phyloP scores from a whole-genome alignment of 2,888 invertebrate genomes.

The Apoda limacodes region DNA sequence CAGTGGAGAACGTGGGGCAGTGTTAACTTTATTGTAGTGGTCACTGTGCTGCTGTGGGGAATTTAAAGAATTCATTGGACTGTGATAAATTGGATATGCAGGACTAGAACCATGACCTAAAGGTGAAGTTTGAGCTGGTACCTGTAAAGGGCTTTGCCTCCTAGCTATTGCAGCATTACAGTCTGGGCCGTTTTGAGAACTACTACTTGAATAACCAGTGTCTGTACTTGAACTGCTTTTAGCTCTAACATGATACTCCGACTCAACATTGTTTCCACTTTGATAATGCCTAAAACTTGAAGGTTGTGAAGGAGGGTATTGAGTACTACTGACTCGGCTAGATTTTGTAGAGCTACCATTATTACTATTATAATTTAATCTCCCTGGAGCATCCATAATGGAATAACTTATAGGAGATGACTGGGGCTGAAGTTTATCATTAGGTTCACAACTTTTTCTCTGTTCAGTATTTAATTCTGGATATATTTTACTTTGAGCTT shows the following conservation, averaged over 20 bases:
- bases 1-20: conserved; percentile 76
- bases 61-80: conserved; percentile 82
- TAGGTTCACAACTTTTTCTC: conserved; percentile 67
- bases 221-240: conserved; percentile 74
- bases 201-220: conserved; percentile 72
- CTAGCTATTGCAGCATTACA: conserved; percentile 75
- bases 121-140: conserved; percentile 79
- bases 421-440: conserved; percentile 66
- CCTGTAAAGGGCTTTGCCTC: conserved; percentile 76
- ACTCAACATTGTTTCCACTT: conserved; percentile 68
- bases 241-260: conserved; percentile 72
- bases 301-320: conserved; percentile 61
- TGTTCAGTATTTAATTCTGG: conserved; percentile 72
- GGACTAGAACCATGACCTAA: conserved; percentile 81
- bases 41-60: conserved; percentile 78
- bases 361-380: conserved; percentile 71
- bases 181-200: conserved; percentile 75
- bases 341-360: conserved; percentile 63
- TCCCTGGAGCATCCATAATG: conserved; percentile 77
- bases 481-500: conserved; percentile 83
- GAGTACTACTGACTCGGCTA: conserved; percentile 57
- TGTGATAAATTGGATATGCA: conserved; percentile 87
- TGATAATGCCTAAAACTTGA: conserved; percentile 74
- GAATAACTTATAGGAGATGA: conserved; percentile 83
- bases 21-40: conserved; percentile 58